Conservation (phyloP, 2,888 invertebrate genomes). For the Cryptocheilus praepositus region DNA sequence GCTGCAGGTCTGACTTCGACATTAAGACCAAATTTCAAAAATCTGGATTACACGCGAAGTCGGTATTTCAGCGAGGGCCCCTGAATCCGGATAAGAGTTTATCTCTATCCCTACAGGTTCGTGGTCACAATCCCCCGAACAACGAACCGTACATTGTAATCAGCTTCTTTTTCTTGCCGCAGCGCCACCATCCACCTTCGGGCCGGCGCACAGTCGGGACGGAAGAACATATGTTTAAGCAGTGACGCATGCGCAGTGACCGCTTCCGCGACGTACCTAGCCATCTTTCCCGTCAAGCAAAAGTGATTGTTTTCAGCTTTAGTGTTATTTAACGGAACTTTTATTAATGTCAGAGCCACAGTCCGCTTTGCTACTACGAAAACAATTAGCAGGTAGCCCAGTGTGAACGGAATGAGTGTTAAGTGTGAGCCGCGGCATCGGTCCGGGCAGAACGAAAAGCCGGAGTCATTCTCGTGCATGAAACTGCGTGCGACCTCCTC, state of each 20-base stretch:
- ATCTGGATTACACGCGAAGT: too few species aligned
- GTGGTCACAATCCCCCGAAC: too few species aligned
- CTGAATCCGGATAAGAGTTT: too few species aligned
- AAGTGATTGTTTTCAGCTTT: slow-evolving; percentile 84
- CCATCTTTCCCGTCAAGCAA: slow-evolving; percentile 83
- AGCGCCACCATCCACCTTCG: slow-evolving; percentile 11
- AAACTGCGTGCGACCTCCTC: slow-evolving; percentile 69
- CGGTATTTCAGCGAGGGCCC: too few species aligned
- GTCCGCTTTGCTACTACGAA: slow-evolving; percentile 95
- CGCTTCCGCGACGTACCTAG: slow-evolving; percentile 76
- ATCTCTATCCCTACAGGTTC: too few species aligned
- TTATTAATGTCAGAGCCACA: slow-evolving; percentile 97
- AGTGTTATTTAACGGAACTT: slow-evolving; percentile 85
- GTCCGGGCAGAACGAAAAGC: slow-evolving; percentile 49
- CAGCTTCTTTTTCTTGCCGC: too few species aligned
- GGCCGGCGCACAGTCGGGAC: slow-evolving; percentile 60
- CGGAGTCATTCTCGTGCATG: slow-evolving; percentile 74
- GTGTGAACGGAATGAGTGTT: slow-evolving; percentile 46
- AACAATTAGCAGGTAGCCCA: slow-evolving; percentile 92
- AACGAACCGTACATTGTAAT: too few species aligned
- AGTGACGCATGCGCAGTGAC: slow-evolving; percentile 70
- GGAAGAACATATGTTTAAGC: slow-evolving; percentile 73
- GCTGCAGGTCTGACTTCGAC: too few species aligned
- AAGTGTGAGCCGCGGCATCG: slow-evolving; percentile 40
- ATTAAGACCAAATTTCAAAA: too few species aligned